These are phyloP conservation scores for Carapus acus DNA, from an alignment of 2,797 vertebrate species.

Conservation along the genomic window DNA sequence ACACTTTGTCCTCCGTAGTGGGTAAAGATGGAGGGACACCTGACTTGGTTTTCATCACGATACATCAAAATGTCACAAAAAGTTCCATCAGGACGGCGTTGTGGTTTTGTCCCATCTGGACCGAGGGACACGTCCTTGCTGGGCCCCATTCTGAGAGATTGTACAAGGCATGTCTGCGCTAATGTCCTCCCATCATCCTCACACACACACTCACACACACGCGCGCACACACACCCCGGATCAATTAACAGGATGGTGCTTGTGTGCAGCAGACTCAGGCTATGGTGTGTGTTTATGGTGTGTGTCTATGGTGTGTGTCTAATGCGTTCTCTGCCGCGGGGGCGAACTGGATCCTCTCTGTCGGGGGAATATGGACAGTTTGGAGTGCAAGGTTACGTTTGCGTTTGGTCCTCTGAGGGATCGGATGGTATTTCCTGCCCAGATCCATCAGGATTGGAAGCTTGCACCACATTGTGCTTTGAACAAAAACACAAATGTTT, in stretches of 20 bases:
- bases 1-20: too few species aligned
- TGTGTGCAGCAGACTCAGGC: constrained; percentile 40
- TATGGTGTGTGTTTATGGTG: too few species aligned
- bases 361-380: constrained; percentile 55
- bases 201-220: constrained; percentile 2
- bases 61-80: too few species aligned
- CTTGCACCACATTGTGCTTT: too few species aligned
- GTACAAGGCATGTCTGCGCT: constrained; percentile 20
- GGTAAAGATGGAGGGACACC: too few species aligned
- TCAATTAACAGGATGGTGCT: constrained; percentile 70
- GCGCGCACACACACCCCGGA: constrained; percentile 38
- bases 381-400: constrained; percentile 61
- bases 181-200: constrained; percentile 30
- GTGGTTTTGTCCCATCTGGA: too few species aligned
- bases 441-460: too few species aligned
- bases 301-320: constrained; percentile 60
- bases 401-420: constrained; percentile 39
- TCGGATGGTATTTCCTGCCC: constrained; percentile 55
- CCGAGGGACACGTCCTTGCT: too few species aligned
- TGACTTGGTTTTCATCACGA: too few species aligned
- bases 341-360: constrained; percentile 57
- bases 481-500: too few species aligned
- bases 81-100: too few species aligned
- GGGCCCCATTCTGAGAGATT: not conserved
- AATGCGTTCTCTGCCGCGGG: constrained; percentile 59